Evolutionary conservation across 1,140 invertebrate species (phyloP).

Genomic region (Pomacea maculata): DNA sequence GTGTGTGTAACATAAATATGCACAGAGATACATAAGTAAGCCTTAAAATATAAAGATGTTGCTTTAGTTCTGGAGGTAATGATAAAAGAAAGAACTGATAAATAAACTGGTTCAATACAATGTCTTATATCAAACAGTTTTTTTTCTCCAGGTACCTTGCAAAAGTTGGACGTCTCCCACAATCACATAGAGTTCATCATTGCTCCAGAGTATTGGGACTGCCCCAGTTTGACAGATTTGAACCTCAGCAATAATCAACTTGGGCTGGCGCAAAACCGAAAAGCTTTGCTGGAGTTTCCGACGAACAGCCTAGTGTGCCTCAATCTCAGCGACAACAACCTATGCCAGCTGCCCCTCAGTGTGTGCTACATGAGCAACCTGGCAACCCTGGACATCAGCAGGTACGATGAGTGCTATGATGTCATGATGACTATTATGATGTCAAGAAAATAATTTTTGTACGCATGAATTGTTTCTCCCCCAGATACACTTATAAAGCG

Average conservation of each 20-base stretch:
- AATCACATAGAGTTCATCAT: slow-evolving; percentile 78
- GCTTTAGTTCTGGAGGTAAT: background rate
- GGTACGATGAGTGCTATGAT: slow-evolving; percentile 30
- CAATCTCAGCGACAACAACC: slow-evolving; percentile 43
- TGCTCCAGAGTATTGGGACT: slow-evolving; percentile 42
- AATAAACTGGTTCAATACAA: background rate
- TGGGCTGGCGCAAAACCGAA: slow-evolving; percentile 24
- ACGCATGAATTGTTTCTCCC: no score
- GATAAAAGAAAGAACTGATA: background rate
- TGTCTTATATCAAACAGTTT: background rate
- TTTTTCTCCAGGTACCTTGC: slow-evolving; percentile 77
- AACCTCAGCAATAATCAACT: slow-evolving; percentile 50
- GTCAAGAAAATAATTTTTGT: no score
- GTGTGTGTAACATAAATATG: background rate
- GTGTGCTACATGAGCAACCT: slow-evolving; percentile 42
- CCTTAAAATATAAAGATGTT: background rate
- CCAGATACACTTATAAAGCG: no score
- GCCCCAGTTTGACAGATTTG: slow-evolving; percentile 40
- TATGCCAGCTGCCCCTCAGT: slow-evolving; percentile 38
- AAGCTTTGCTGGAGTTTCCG: slow-evolving; percentile 30
- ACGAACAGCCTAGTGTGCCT: slow-evolving; percentile 39
- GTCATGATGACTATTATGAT: no score
- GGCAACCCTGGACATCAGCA: slow-evolving; percentile 43
- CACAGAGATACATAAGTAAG: background rate
- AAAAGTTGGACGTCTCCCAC: slow-evolving; percentile 91